Conservation (phyloP, 2,888 invertebrate genomes). For the Hydrotaea diabolus region DNA sequence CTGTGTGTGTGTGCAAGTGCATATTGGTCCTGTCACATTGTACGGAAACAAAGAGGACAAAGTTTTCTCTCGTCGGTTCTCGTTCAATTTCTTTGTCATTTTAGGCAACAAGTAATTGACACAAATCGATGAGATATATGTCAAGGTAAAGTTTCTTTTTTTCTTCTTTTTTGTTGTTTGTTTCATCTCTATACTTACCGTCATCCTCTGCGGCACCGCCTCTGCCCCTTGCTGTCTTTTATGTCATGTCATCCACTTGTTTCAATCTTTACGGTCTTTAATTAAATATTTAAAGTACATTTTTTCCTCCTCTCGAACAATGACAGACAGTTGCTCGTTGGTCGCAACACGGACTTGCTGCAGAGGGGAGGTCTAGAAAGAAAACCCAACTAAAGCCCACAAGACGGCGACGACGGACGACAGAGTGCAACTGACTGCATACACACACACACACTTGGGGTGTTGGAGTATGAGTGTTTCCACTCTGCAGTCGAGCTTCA, state of each 20-base stretch:
- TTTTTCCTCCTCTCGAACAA: slow-evolving; percentile 30
- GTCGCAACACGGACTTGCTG: too few relatives aligned
- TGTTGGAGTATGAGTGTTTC: slow-evolving; percentile 38
- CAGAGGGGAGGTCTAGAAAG: slow-evolving; percentile 37
- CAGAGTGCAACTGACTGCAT: neutral
- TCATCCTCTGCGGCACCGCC: too few relatives aligned
- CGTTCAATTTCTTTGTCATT: slow-evolving; percentile 67
- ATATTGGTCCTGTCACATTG: slow-evolving; percentile 48
- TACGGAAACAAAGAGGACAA: slow-evolving; percentile 46
- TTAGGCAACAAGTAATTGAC: slow-evolving; percentile 76
- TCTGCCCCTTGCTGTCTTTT: slow-evolving; percentile 52
- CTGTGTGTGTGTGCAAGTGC: slow-evolving; percentile 22
- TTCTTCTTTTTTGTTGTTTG: slow-evolving; percentile 6
- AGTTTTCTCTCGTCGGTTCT: slow-evolving; percentile 47
- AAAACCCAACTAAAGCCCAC: slow-evolving; percentile 8
- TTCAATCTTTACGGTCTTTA: slow-evolving; percentile 62
- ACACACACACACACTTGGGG: neutral
- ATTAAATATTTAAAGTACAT: slow-evolving; percentile 67
- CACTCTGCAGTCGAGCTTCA: slow-evolving; percentile 44
- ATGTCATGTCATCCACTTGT: slow-evolving; percentile 44
- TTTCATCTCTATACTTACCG: slow-evolving; percentile 6
- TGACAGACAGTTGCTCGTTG: slow-evolving; percentile 52
- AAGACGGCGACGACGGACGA: neutral
- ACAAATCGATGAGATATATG: slow-evolving; percentile 78
- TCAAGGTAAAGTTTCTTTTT: slow-evolving; percentile 71